These are phyloP conservation scores for Tetragnatha versicolor DNA, from an alignment of 1,140 invertebrate genomes.

Conservation along the genomic window DNA sequence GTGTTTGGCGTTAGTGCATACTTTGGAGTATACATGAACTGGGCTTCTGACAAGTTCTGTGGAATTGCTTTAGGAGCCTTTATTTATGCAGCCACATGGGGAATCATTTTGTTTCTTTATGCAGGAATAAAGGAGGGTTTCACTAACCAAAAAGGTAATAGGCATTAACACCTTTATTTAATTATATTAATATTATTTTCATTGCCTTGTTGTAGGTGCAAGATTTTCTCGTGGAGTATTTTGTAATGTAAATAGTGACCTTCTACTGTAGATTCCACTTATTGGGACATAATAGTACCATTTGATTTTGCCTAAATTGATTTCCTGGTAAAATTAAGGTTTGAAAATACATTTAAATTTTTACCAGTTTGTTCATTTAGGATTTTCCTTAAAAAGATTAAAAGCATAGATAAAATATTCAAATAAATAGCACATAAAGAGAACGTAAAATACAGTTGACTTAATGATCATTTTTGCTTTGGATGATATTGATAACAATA, in stretches of 20 bases:
- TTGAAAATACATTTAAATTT: too few relatives aligned
- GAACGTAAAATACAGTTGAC: too few relatives aligned
- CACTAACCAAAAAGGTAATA: neutral
- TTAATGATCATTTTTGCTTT: too few relatives aligned
- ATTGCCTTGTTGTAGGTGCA: neutral
- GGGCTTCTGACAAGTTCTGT: constrained; percentile 28
- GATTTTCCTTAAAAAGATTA: too few relatives aligned
- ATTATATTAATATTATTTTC: neutral
- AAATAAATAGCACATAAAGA: too few relatives aligned
- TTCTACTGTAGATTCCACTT: neutral
- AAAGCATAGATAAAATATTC: too few relatives aligned
- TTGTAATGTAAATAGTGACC: neutral
- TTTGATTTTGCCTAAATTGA: too few relatives aligned
- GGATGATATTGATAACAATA: too few relatives aligned
- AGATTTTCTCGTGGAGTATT: neutral
- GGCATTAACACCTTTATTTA: neutral
- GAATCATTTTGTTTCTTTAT: neutral
- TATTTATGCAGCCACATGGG: constrained; percentile 8
- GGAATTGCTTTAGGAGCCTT: constrained; percentile 2
- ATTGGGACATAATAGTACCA: too few relatives aligned
- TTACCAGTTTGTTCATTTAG: too few relatives aligned
- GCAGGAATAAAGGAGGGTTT: neutral
- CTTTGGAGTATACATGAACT: constrained; percentile 34
- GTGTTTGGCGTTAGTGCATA: constrained; percentile 5
- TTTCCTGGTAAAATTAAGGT: too few relatives aligned